Base-by-base conservation (phyloP, 1,140 invertebrate species). In the Bombyx mori region DNA sequence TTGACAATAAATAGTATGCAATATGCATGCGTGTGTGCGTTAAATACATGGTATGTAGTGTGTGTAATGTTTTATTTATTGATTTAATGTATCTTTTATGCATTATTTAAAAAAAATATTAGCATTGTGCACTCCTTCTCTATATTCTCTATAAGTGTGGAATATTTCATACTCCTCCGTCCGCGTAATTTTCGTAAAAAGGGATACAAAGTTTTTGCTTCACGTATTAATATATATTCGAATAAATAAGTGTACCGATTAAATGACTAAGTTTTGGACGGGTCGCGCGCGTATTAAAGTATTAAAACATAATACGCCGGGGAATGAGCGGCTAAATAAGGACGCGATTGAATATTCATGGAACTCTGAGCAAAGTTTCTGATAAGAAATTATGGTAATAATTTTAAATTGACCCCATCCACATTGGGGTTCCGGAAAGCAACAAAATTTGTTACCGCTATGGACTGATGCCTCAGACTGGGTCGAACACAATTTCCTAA, bases 381-480 rank as follows among this genome's bases (percentile, higher is more conserved):
- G 66, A 72, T 72, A 74, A 73, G 71, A 66, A 71, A 74, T 77
- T 77, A 77, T 77, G 71, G 70, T 73, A 74, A 77, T 73, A 44
- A 70, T 71, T 70, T 72, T 70, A 77, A 77, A 72, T 74, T 70
- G 74, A 74, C 68, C 71, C 71, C 71, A 77, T 74, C 74, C 72
- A 68, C 70, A 68, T 71, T 73, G 68, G 51, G 46, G 47, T 12
- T 52, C 46, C 58, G 56, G 47, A 65, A 68, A 51, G 57, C 64
- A 64, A 67, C 65, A 64, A 67, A 68, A 72, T 63, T 72, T 67
- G 57, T 69, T 61, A 68, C 61, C 49, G 57, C 53, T 62, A 57
- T 60, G 63, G 60, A 62, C 54, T 72, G 68, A 75, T 70, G 68
- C 69, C 63, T 61, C 64, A 64, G 68, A 61, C 63, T 48, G 9